These are phyloP conservation scores for Malacoraja senta DNA, from an alignment of 2,797 vertebrate species.

Conservation along the genomic window DNA sequence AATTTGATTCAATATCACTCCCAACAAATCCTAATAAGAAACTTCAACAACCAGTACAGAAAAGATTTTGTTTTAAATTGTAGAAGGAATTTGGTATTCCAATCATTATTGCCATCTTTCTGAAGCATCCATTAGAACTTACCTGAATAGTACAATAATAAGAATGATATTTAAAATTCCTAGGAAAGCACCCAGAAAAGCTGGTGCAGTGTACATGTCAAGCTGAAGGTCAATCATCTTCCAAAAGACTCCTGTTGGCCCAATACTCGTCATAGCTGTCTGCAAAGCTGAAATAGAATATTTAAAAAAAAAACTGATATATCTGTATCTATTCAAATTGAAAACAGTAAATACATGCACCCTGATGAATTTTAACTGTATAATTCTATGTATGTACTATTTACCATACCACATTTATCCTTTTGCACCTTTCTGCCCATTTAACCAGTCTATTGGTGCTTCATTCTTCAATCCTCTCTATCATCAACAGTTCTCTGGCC, in stretches of 20 bases:
- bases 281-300: conserved; percentile 67
- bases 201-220: conserved; percentile 92
- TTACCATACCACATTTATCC: too few relatives aligned
- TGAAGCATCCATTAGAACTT: conserved; percentile 44
- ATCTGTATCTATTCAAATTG: neutral
- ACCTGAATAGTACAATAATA: conserved; percentile 80
- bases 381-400: too few relatives aligned
- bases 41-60: neutral
- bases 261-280: conserved; percentile 79
- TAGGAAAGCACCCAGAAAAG: conserved; percentile 72
- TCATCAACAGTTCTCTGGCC: too few relatives aligned
- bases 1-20: neutral
- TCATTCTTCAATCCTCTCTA: too few relatives aligned
- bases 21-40: neutral
- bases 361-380: too few relatives aligned
- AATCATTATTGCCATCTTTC: neutral
- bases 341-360: neutral
- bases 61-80: neutral
- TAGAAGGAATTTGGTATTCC: neutral
- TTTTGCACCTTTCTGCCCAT: too few relatives aligned
- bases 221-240: conserved; percentile 66
- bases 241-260: conserved; percentile 73
- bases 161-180: conserved; percentile 82
- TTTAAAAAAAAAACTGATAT: too few relatives aligned
- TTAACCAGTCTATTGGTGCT: too few relatives aligned